Evolutionary conservation across 2,113 vertebrate genomes (phyloP).

Genomic region (Gambusia affinis): DNA sequence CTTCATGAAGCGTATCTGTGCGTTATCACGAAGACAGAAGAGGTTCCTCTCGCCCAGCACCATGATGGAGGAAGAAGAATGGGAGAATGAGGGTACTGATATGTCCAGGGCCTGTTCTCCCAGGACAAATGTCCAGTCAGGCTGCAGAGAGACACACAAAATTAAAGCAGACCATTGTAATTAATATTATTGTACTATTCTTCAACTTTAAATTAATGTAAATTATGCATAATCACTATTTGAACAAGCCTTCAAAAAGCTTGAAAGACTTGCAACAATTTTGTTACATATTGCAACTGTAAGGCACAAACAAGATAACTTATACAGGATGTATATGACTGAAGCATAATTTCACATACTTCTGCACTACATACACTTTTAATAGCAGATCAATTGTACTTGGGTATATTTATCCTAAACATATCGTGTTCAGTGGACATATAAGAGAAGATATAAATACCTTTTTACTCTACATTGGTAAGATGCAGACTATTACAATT

Average conservation of each 20-base stretch:
- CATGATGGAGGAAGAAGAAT: slow-evolving; percentile 85
- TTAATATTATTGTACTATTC: not conserved
- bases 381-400: too few species aligned
- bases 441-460: too few species aligned
- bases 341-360: not conserved
- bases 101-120: slow-evolving; percentile 94
- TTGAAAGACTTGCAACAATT: not conserved
- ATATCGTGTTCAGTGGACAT: too few species aligned
- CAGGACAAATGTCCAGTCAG: slow-evolving; percentile 92
- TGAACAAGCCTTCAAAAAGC: not conserved
- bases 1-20: slow-evolving; percentile 97
- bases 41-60: slow-evolving; percentile 95
- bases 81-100: slow-evolving; percentile 83
- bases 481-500: too few species aligned
- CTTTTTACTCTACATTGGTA: too few species aligned
- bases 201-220: not conserved
- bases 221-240: not conserved
- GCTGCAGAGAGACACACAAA: slow-evolving; percentile 76
- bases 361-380: not conserved
- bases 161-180: not conserved
- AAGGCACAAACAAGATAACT: not conserved
- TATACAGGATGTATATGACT: not conserved
- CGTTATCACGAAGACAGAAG: slow-evolving; percentile 94
- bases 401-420: too few species aligned
- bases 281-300: not conserved